Evolutionary conservation across 2,113 vertebrate genomes (phyloP), one percentile per base, ranked within the genome.

Genomic region (Blennius ocellaris): DNA sequence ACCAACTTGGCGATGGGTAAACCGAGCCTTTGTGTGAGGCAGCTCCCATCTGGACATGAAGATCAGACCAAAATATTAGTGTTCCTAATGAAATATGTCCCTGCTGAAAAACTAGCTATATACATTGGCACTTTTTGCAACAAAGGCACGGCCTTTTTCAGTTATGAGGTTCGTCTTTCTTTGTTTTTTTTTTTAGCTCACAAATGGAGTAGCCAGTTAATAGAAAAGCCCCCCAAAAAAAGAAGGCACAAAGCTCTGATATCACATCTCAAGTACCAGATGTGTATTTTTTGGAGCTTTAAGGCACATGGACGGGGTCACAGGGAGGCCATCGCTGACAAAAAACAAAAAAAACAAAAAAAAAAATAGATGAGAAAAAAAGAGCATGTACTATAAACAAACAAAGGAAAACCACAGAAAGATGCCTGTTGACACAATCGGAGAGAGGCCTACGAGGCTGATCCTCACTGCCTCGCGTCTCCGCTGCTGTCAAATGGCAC

Each of bases 401-500:
- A 60, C 12, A 17, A 53, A 62, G 50, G 59, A 78, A 69, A 87
- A 86, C 60, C 73, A 83, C 72, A 88, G 74, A 85, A 62, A 84
- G 37, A 73, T 67, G 82, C 84, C 72, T 58, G 75, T 47, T 83
- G 84, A 89, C 74, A 87, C 77, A 82, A 73, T 76, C 79, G 85
- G 79, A 89, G 75, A 56, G 78, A 83, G 78, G 75, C 76, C 71
- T 66, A 10, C 8, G 54, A 82, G 72, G 69, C 83, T 76, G n/a
- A 36, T 64, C 73, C 70, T 5, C 48, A 80, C 78, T 66, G 84
- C 77, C 82, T 79, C 69, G 5, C 16, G 16, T 56, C 81, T 89
- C 85, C 73, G 75, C 80, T 89, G 76, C 58, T 73, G 83, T 83
- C 78, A 15, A 58, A 89, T 84, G 87, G 86, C 88, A 89, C 88